Conservation (phyloP, 2,797 vertebrate genomes). For the Pristis pectinata region DNA sequence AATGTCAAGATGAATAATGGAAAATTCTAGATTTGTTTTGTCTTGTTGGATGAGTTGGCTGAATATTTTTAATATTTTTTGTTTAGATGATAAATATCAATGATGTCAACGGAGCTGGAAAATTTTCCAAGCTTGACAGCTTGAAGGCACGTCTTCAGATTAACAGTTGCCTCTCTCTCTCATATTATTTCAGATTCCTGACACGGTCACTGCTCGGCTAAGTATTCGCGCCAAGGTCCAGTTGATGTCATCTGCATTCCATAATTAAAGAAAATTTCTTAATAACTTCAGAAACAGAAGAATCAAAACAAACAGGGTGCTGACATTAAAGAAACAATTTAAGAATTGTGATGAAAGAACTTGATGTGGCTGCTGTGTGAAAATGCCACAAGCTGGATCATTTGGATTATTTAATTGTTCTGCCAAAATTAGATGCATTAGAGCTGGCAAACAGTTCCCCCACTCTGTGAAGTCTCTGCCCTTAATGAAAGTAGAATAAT, state of each 20-base stretch:
- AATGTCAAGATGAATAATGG: neutral
- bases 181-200: neutral
- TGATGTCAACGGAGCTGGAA: neutral
- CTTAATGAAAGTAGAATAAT: neutral
- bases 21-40: neutral
- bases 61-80: conserved; percentile 9
- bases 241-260: neutral
- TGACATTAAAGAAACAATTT: neutral
- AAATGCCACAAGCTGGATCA: neutral
- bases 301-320: neutral
- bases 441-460: neutral
- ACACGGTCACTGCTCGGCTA: neutral
- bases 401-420: neutral
- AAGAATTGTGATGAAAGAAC: neutral
- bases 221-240: neutral
- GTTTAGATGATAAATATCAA: neutral
- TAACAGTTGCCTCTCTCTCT: neutral
- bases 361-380: neutral
- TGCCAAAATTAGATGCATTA: no score
- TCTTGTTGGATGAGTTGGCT: neutral
- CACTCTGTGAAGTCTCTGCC: neutral
- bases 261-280: neutral
- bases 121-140: neutral
- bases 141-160: neutral
- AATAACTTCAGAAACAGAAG: neutral